phyloP scores from a whole-genome alignment of 2,797 vertebrate species.

The Botia kubotai region DNA sequence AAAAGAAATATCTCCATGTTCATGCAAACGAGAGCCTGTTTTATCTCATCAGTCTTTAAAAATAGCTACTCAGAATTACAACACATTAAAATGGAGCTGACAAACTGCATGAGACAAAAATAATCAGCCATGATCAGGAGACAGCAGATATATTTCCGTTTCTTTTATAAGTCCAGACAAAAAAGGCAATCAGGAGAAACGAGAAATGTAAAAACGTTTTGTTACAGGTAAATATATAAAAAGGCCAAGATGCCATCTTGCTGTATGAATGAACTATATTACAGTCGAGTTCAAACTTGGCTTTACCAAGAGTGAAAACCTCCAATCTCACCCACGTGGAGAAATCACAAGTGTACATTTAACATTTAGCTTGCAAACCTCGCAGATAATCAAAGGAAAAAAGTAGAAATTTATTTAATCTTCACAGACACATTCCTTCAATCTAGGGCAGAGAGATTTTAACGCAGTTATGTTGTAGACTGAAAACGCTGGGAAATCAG shows the following conservation, averaged over 20 bases:
- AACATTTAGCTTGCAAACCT: slow-evolving; percentile 71
- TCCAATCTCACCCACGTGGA: slow-evolving; percentile 64
- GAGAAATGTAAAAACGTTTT: slow-evolving; percentile 80
- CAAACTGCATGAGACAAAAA: slow-evolving; percentile 58
- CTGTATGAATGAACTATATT: slow-evolving; percentile 81
- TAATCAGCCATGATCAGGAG: slow-evolving; percentile 62
- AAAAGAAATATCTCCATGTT: slow-evolving; percentile 3
- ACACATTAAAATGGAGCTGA: too few relatives aligned
- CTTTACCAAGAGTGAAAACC: slow-evolving; percentile 63
- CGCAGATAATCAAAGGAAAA: slow-evolving; percentile 68
- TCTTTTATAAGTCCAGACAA: slow-evolving; percentile 84
- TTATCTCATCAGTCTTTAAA: background rate
- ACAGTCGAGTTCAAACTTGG: slow-evolving; percentile 77
- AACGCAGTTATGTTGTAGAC: slow-evolving; percentile 71
- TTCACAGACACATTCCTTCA: slow-evolving; percentile 72
- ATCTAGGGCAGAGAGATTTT: slow-evolving; percentile 65
- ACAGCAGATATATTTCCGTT: slow-evolving; percentile 72
- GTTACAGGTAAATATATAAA: slow-evolving; percentile 83
- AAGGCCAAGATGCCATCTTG: slow-evolving; percentile 78
- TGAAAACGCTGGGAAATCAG: slow-evolving; percentile 57
- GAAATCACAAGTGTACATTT: slow-evolving; percentile 64
- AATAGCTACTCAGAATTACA: background rate
- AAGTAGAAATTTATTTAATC: slow-evolving; percentile 75
- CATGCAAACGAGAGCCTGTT: background rate
- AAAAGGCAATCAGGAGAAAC: slow-evolving; percentile 82